Base-by-base conservation (phyloP, 2,113 vertebrate species). In the Cottus gobio region DNA sequence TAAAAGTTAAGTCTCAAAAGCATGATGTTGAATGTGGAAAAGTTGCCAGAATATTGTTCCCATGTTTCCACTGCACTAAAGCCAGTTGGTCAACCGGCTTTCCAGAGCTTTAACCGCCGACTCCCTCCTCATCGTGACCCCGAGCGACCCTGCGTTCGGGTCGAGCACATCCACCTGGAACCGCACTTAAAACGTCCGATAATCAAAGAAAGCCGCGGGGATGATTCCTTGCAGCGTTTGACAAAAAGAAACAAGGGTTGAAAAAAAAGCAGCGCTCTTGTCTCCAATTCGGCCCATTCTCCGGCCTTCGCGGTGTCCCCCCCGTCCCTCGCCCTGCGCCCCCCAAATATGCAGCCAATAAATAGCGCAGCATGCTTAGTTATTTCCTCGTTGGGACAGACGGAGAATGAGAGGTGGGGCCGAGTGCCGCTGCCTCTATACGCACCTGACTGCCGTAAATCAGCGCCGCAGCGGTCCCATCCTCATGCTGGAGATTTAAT, bases 401-500 rank as follows among this genome's bases (percentile, higher is more conserved):
- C 83, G 86, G 91, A 91, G 85, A 87, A 90, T 87, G 85, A 88
- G 87, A 87, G 88, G 84, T 84, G 84, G 86, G 90, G 88, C 78
- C n/a, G 84, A 83, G 85, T 85, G 88, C 79, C 87, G 81, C 79
- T 60, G 70, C 48, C 68, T 65, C 91, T 91, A 83, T 86, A 77
- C 82, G 93, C 93, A 91, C 90, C 94, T 88, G 91, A 92, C 86
- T 54, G 72, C 79, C 20, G 64, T 95, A 94, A 95, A 95, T 94
- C 94, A 93, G 79, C n/a, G 57, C 82, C 80, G 22, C 86, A 75
- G 91, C 76, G 61, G 89, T 88, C 90, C 93, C 91, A 91, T 95
- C 93, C 86, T 92, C 85, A 74, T 85, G 78, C 88, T 79, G 89
- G 85, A 93, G 89, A 93, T 95, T 95, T 94, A 95, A 95, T 95